A percentile compares a stretch with the other conserved stretches of the same genome.
phyloP scores from a whole-genome alignment of 2,113 vertebrate species.

The Promerops cafer region DNA sequence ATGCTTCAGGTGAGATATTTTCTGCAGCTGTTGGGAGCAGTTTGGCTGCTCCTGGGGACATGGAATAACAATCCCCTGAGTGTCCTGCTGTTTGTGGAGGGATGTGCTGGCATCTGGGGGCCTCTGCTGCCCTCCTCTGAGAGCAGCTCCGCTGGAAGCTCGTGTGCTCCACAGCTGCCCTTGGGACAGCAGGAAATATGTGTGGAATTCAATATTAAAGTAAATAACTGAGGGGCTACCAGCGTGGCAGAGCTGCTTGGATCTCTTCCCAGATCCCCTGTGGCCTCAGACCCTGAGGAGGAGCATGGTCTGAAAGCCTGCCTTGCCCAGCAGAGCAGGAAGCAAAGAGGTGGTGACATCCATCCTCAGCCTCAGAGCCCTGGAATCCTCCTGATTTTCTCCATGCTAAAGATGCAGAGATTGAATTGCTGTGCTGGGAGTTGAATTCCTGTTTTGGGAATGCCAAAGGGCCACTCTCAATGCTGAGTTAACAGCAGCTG shows the following conservation, averaged over 20 bases:
- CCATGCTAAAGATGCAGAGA: not conserved
- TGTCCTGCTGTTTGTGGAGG: not conserved
- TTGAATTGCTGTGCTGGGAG: not conserved
- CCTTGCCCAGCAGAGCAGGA: not conserved
- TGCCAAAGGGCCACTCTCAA: not conserved
- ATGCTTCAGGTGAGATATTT: not conserved
- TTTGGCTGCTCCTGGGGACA: not conserved
- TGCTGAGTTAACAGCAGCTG: not conserved
- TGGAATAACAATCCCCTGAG: fast-evolving
- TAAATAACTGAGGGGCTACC: not conserved
- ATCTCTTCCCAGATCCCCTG: not conserved
- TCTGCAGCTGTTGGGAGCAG: not conserved
- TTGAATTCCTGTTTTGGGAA: not conserved
- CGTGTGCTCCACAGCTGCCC: not conserved
- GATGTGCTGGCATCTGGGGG: not conserved
- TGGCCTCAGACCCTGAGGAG: not conserved
- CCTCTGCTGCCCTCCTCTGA: constrained; percentile 47
- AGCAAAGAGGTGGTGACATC: not conserved
- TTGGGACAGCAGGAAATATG: not conserved
- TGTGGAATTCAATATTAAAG: not conserved
- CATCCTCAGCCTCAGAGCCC: not conserved
- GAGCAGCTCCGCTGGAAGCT: not conserved
- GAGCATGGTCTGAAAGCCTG: not conserved
- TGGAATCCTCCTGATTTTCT: not conserved
- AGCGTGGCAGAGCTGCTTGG: not conserved